Percentiles rank a stretch among this genome's conserved stretches.
Evolutionary conservation across 2,797 vertebrate genomes (phyloP).

Genomic region (Sandelia bainsii): DNA sequence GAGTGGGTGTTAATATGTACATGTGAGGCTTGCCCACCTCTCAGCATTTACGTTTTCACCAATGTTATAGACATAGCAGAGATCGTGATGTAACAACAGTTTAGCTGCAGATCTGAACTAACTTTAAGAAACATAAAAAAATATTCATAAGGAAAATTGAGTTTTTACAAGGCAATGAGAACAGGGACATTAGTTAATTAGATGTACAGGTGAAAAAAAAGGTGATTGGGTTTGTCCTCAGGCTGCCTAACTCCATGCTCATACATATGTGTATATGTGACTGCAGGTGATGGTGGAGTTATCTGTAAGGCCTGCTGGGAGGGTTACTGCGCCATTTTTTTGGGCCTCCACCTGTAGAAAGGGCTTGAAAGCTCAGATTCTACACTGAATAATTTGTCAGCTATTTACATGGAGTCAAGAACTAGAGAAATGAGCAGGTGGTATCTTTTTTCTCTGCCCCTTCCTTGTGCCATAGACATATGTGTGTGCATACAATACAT

Average conservation of each 20-base stretch:
- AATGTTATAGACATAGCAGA: constrained; percentile 2
- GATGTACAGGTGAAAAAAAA: constrained; percentile 22
- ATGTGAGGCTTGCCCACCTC: constrained; percentile 20
- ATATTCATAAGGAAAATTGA: constrained; percentile 10
- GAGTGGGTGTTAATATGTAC: constrained; percentile 39
- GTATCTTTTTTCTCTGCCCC: constrained; percentile 44
- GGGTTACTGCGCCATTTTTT: constrained; percentile 69
- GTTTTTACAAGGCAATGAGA: constrained; percentile 8
- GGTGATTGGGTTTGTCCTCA: constrained; percentile 56
- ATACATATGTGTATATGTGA: constrained; percentile 24
- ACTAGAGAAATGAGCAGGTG: constrained; percentile 79
- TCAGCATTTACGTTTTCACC: background rate
- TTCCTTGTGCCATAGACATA: constrained; percentile 71
- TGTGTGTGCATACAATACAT: constrained; percentile 56
- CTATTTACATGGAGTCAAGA: constrained; percentile 77
- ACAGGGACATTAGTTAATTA: constrained; percentile 22
- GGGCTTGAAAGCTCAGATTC: constrained; percentile 61
- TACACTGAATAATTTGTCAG: constrained; percentile 82
- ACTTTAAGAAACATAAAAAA: constrained; percentile 21
- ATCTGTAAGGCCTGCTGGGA: constrained; percentile 72
- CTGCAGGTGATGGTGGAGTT: constrained; percentile 56
- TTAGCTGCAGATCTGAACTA: constrained; percentile 14
- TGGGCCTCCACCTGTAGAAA: constrained; percentile 59
- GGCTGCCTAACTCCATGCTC: constrained; percentile 46
- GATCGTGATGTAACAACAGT: constrained; percentile 5